Base-by-base conservation (phyloP, 2,797 vertebrate species). In the Microctenopoma steveboyesi region DNA sequence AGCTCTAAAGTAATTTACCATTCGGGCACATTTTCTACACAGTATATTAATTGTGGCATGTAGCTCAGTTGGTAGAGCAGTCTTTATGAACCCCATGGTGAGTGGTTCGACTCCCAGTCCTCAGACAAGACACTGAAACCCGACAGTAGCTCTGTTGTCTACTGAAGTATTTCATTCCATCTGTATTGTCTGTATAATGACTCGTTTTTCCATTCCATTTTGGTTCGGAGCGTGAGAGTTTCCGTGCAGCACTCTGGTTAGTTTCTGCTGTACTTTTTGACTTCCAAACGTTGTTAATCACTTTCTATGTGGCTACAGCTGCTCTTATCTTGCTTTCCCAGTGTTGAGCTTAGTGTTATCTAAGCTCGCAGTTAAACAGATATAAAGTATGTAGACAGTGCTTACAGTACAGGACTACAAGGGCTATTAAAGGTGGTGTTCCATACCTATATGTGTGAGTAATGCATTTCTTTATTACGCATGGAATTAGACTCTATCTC, bases 291-390 rank as follows among this genome's bases (percentile, higher is more conserved):
- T 53, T 78, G 47, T 70, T 82, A 78, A 79, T 86, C 78, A 71
- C 47, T 54, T 80, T 65, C 64, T 33, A 46, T 68, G 49, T 57
- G 78, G 75, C 69, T 47, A 50, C 0, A 13, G 63, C 67, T 81
- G 39, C 61, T 74, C 68, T 86, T 85, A 86, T 90, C 82, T 84
- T 65, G 15, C 65, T 66, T 72, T 72, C 33, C 55, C 83, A 88
- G 75, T 79, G 55, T 74, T 61, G 59, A 61, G 74, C 69, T 85
- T 63, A 69, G 74, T 61, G 46, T 78, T 80, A 81, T 84, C 85
- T 62, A 11, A 54, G 58, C 64, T 77, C 27, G 48, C 3, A 46
- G 42, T 65, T 74, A 58, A 72, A 69, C 25, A 13, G 63, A 83
- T 59, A 75, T 50, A 72, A 8, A 46, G 45, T 46, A 8, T 54